Percentiles rank a stretch among this genome's conserved stretches.
Evolutionary conservation across 2,797 vertebrate species (phyloP).

Genomic region (Protosalanx chinensis): DNA sequence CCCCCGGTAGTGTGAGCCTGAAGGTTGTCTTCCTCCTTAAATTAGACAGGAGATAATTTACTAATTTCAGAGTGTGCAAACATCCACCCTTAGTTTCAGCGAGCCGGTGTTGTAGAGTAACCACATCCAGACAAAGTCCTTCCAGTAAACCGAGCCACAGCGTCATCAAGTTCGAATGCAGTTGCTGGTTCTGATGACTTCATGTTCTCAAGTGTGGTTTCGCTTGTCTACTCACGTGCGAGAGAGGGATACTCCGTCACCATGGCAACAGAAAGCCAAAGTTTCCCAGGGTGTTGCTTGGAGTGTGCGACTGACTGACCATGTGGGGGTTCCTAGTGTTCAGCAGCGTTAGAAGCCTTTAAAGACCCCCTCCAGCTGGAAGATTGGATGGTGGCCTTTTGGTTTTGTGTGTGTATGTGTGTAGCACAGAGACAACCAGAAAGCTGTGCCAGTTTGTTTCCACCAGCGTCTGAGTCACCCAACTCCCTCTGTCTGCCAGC

Average conservation of each 20-base stretch:
- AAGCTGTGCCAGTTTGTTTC: slow-evolving; percentile 40
- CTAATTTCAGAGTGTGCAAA: not conserved
- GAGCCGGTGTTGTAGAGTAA: no score
- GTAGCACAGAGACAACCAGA: slow-evolving; percentile 43
- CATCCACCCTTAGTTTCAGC: no score
- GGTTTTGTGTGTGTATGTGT: slow-evolving; percentile 54
- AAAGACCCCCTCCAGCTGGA: slow-evolving; percentile 28
- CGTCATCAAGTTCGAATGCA: slow-evolving; percentile 41
- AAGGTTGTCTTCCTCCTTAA: not conserved
- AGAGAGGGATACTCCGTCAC: slow-evolving; percentile 53
- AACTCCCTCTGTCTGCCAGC: slow-evolving; percentile 6
- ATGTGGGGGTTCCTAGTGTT: slow-evolving; percentile 23
- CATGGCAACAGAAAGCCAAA: slow-evolving; percentile 69
- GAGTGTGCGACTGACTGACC: slow-evolving; percentile 20
- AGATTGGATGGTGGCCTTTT: slow-evolving; percentile 45
- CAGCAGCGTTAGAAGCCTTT: slow-evolving; percentile 31
- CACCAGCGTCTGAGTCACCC: slow-evolving; percentile 58
- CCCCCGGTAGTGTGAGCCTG: no score
- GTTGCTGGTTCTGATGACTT: slow-evolving; percentile 42
- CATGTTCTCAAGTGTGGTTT: slow-evolving; percentile 55
- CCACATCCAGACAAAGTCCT: slow-evolving; percentile 9
- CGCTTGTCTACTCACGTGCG: slow-evolving; percentile 34
- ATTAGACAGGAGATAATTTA: no score
- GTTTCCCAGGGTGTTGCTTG: slow-evolving; percentile 29
- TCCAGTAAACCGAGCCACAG: not conserved